Evolutionary conservation across 2,113 vertebrate genomes (phyloP).

Genomic region (Dipodomys spectabilis): DNA sequence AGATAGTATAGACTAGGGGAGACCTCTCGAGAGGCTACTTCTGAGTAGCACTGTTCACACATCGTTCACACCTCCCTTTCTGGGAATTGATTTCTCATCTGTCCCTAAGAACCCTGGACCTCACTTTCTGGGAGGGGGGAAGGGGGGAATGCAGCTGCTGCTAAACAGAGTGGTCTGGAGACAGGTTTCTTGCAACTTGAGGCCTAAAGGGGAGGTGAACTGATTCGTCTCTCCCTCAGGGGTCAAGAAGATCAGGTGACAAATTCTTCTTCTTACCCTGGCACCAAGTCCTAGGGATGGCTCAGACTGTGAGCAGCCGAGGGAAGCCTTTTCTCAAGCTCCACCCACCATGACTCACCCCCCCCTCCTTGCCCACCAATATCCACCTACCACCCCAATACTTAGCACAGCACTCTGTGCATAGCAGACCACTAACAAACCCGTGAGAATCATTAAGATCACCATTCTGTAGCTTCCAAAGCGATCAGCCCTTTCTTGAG

Average conservation of each 20-base stretch:
- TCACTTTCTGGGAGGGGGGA: too few relatives aligned
- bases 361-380: background rate
- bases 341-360: too few relatives aligned
- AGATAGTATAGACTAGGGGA: too few relatives aligned
- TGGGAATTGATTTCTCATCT: too few relatives aligned
- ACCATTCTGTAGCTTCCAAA: background rate
- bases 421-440: background rate
- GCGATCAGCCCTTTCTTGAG: background rate
- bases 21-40: too few relatives aligned
- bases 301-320: background rate
- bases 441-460: accelerated
- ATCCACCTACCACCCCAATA: background rate
- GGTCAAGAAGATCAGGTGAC: background rate
- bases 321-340: background rate
- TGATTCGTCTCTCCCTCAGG: background rate
- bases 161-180: background rate
- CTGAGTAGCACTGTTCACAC: too few relatives aligned
- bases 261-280: accelerated
- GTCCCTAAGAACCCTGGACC: too few relatives aligned
- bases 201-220: background rate
- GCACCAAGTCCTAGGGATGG: background rate
- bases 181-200: background rate
- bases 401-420: background rate
- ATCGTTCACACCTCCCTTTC: too few relatives aligned
- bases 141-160: background rate